A percentile compares a stretch with the other conserved stretches of the same genome.
Evolutionary conservation across 1,140 invertebrate genomes (phyloP).

Genomic region (Mycetomoellerius zeteki): DNA sequence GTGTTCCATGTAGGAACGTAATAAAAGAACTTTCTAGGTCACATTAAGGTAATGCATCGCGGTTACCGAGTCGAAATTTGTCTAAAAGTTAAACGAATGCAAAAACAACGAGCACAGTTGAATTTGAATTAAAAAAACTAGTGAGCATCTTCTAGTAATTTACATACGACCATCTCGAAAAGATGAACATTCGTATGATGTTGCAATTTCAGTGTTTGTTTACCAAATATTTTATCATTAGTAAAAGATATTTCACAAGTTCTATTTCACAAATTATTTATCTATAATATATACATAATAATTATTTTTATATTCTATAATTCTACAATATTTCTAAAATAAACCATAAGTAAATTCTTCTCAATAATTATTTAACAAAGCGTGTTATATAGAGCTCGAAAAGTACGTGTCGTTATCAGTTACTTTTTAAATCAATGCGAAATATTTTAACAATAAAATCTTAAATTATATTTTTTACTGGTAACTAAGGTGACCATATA

Average conservation of each 20-base stretch:
- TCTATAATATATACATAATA: background rate
- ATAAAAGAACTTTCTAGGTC: slow-evolving; percentile 85
- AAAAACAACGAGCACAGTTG: slow-evolving; percentile 46
- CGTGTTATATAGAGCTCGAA: background rate
- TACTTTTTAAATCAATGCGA: background rate
- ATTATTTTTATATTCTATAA: background rate
- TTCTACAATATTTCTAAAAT: background rate
- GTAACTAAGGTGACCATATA: background rate
- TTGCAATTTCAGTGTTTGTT: background rate
- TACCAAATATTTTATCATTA: background rate
- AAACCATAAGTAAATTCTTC: background rate
- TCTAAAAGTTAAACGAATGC: slow-evolving; percentile 66
- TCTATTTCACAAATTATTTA: background rate
- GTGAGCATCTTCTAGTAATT: slow-evolving; percentile 39
- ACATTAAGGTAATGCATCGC: slow-evolving; percentile 85
- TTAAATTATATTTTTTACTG: background rate
- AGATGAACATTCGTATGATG: slow-evolving; percentile 15
- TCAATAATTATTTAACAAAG: background rate
- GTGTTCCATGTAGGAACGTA: slow-evolving; percentile 70
- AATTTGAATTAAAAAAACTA: slow-evolving; percentile 53
- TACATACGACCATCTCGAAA: slow-evolving; percentile 12
- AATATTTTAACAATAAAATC: slow-evolving; percentile 8
- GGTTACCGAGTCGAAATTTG: slow-evolving; percentile 66
- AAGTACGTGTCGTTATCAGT: background rate
- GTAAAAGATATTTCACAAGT: background rate